Percentiles rank a stretch among this genome's conserved stretches.
phyloP scores from a whole-genome alignment of 2,888 invertebrate species.

The Caenorhabditis sinica region DNA sequence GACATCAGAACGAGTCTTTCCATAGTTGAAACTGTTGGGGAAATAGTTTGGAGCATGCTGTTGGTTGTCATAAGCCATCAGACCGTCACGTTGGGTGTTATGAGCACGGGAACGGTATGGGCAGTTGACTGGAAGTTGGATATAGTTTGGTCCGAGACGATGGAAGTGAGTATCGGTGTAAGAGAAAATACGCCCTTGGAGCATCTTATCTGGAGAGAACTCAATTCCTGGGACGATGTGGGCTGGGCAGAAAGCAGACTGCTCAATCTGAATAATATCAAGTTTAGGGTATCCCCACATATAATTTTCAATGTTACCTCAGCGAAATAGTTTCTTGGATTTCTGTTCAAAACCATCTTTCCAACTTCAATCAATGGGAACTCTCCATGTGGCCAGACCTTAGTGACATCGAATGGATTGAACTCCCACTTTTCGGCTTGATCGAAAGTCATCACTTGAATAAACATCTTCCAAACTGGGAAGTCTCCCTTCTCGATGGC shows the following conservation, averaged over 20 bases:
- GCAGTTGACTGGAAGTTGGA: conserved; percentile 95
- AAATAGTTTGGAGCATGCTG: conserved; percentile 93
- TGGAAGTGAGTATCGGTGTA: conserved; percentile 94
- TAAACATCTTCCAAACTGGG: conserved; percentile 85
- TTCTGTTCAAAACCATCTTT: conserved; percentile 82
- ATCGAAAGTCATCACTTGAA: conserved; percentile 85
- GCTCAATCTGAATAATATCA: conserved; percentile 78
- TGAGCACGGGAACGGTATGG: conserved; percentile 86
- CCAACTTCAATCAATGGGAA: conserved; percentile 83
- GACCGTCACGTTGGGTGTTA: conserved; percentile 95
- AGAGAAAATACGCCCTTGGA: conserved; percentile 85
- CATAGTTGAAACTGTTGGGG: conserved; percentile 96
- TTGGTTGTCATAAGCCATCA: conserved; percentile 89
- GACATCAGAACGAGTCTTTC: conserved; percentile 85
- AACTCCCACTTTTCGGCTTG: conserved; percentile 84
- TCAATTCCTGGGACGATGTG: conserved; percentile 84
- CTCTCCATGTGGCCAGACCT: conserved; percentile 83
- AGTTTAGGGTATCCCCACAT: not conserved
- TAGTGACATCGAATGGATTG: conserved; percentile 86
- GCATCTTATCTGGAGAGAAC: conserved; percentile 84
- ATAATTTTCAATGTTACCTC: conserved; percentile 72
- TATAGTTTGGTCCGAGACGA: conserved; percentile 93
- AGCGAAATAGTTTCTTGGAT: conserved; percentile 84
- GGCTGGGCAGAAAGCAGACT: conserved; percentile 83
- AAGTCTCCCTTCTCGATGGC: conserved; percentile 84